Evolutionary conservation across 2,888 invertebrate genomes (phyloP), one percentile per base, ranked within the genome.

Genomic region (Drosophila tanythrix): DNA sequence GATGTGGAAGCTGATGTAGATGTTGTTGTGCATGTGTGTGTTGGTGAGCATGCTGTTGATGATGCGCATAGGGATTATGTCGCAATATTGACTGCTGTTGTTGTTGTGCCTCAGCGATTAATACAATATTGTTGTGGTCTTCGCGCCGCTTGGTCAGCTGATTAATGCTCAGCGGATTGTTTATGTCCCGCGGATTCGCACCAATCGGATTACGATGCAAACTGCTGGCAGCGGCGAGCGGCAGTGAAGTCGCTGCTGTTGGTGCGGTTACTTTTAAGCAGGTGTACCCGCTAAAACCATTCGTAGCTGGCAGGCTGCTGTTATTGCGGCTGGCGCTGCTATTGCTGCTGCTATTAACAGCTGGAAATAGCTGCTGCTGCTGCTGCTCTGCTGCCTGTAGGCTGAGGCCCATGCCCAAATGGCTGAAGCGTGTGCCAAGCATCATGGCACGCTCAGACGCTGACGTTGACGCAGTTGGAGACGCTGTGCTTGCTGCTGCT

Each of bases 151-250:
- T 97, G 73, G 97, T 97, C 83, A 98, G 94, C 94, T 98, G 97
- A 90, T 97, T 97, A 70, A 98, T 97, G 93, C 97, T 97, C 51
- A 98, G 94, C 67, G 98, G 98, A 94, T 98, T 98, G 94, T 98
- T 98, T 81, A 97, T 96, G 94, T 98, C 98, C 86, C 97, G 96
- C 50, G 98, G 98, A 94, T 98, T 98, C 55, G 97, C 97, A 71
- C 98, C 98, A 67, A 98, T 97, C 50, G 98, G 98, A 93, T 97
- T 95, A 78, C 97, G 94, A 53, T 86, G 86, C 35, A 77, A 53
- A 25, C 51, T 70, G 18, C 43, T 57, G 33, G 59, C 33, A 13
- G 55, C 55, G 8, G 51, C 21, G 18, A 25, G 35, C 15, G 53
- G 27, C 11, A 52, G 29, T 35, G 35, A 31, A 27, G 35, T 2